These are phyloP conservation scores for Oligia fasciuncula DNA, from an alignment of 2,888 invertebrate species.

Conservation along the genomic window DNA sequence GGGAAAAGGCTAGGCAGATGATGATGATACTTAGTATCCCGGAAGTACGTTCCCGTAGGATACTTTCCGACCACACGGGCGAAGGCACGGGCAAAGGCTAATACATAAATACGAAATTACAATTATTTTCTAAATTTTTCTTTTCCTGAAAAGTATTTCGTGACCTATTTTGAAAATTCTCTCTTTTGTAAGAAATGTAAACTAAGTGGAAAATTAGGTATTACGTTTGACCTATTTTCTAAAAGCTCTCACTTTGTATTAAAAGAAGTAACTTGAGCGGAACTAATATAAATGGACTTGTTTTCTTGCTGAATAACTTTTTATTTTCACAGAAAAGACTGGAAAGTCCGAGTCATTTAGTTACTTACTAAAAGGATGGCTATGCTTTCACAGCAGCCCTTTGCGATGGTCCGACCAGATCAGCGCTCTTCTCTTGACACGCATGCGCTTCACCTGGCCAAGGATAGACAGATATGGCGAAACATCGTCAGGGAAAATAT, in stretches of 20 bases:
- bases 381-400: not conserved
- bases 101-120: not conserved
- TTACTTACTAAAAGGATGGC: not conserved
- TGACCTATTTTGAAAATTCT: slow-evolving; percentile 14
- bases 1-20: no score
- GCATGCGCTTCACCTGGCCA: no score
- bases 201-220: slow-evolving; percentile 46
- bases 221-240: slow-evolving; percentile 26
- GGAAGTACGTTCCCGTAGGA: no score
- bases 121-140: not conserved
- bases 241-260: slow-evolving; percentile 32
- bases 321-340: not conserved
- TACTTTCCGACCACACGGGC: no score
- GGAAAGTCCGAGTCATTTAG: no score
- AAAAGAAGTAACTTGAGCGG: slow-evolving; percentile 9
- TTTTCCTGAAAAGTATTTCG: not conserved
- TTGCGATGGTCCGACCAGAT: no score
- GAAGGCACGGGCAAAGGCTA: no score
- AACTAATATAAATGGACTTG: slow-evolving; percentile 38
- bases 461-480: no score
- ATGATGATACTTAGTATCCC: no score
- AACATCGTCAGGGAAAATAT: no score
- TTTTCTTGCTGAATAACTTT: slow-evolving; percentile 2
- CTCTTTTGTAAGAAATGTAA: not conserved
- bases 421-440: no score